Evolutionary conservation across 2,797 vertebrate genomes (phyloP).

Genomic region (Picus viridis): DNA sequence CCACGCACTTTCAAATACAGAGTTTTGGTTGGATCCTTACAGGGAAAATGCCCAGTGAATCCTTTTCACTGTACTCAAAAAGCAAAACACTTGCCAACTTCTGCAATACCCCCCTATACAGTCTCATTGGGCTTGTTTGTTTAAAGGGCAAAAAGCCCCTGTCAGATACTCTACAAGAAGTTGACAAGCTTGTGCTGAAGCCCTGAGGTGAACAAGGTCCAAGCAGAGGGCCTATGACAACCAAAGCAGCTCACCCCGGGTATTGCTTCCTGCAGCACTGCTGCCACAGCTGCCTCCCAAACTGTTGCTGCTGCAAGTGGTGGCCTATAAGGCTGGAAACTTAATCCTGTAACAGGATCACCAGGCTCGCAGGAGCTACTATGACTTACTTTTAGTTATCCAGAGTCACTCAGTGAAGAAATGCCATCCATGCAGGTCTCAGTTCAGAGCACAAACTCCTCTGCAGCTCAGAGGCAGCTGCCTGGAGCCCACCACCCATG

Average conservation of each 20-base stretch:
- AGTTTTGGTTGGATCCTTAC: neutral
- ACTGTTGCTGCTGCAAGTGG: neutral
- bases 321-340: conserved; percentile 14
- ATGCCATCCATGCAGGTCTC: neutral
- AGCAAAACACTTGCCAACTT: accelerated
- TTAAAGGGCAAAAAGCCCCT: neutral
- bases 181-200: accelerated
- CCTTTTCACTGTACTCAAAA: neutral
- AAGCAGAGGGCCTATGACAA: neutral
- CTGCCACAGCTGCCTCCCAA: neutral
- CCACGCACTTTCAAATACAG: accelerated
- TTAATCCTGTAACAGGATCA: conserved; percentile 55
- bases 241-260: neutral
- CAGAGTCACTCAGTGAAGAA: neutral
- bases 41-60: neutral
- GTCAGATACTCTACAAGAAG: neutral
- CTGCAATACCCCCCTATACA: accelerated
- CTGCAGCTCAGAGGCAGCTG: neutral
- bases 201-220: neutral
- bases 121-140: accelerated
- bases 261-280: neutral
- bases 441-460: neutral
- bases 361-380: neutral
- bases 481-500: neutral
- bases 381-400: conserved; percentile 19